Conservation (phyloP, 2,113 vertebrate species). For the Orientallactaga bullata region DNA sequence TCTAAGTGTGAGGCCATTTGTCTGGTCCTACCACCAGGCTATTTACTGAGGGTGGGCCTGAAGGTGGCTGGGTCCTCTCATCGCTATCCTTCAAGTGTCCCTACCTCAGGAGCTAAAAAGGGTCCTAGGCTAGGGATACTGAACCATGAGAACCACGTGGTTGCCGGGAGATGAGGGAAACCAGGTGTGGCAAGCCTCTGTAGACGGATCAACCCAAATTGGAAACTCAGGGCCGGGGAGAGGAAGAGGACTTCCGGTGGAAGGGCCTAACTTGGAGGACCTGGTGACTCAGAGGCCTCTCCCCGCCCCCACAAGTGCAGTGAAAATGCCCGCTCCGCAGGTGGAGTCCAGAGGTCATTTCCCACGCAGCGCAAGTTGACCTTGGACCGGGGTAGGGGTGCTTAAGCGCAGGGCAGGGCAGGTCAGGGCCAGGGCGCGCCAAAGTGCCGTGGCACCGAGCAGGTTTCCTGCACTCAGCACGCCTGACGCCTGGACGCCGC, state of each 20-base stretch:
- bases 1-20: background rate
- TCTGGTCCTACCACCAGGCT: background rate
- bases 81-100: background rate
- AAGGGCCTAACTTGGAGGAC: background rate
- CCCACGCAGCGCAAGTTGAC: fast-evolving
- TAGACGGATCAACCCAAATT: background rate
- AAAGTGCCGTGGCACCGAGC: too few species aligned
- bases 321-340: background rate
- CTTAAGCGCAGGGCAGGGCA: too few species aligned
- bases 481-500: too few species aligned
- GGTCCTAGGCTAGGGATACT: too few species aligned
- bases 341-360: background rate
- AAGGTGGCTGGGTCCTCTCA: too few species aligned
- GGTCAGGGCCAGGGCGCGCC: too few species aligned
- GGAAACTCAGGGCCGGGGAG: background rate
- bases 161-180: background rate
- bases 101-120: background rate
- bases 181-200: background rate
- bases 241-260: too few species aligned
- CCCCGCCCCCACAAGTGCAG: fast-evolving
- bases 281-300: background rate
- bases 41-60: background rate
- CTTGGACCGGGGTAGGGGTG: too few species aligned
- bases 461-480: too few species aligned
- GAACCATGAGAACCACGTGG: background rate